Evolutionary conservation across 2,113 vertebrate species (phyloP), one percentile per base, ranked within the genome.

Genomic region (Brachypodius melanocephalos): DNA sequence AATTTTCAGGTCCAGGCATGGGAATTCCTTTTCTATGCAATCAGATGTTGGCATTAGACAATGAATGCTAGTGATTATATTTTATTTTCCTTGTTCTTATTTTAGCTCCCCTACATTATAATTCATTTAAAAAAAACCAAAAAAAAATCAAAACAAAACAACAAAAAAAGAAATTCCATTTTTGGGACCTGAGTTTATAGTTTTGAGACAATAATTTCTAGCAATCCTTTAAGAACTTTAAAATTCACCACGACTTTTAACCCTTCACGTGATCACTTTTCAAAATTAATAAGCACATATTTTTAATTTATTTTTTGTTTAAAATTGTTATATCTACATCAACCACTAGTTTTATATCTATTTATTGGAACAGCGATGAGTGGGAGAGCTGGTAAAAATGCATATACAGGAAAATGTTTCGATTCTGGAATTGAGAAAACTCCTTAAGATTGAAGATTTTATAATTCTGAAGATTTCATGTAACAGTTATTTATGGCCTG

Each of bases 81-180:
- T 73, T 80, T 31, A 34, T 68, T 83, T 88, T 12, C 5, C 36
- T 17, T 73, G 7, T 3, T 68, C 5, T 24, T 61, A 17, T 52
- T 83, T 55, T 21, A 65, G 4, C 2, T 68, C 9, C 20, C 3
- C 25, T 63, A 19, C 8, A 34, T 55, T 62, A 72, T 42, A 4
- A 17, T 54, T 74, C 24, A 42, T 57, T 2, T n/a, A n/a, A 8
- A 67, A 67, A 59, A 59, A 24, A 58, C 7, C 8, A 67, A 18
- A 6, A 0, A 8, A 25, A 57, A n/a, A 5, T 1, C 1, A 42
- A 83, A 34, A 22, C 52, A 40, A n/a, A 45, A 4, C 2, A 22
- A 19, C 19, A 13, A 31, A 76, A 42, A 42, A 15, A 7, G 1
- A 42, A 31, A 49, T n/a, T 18, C 6, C 4, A 38, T 68, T 62